phyloP scores from a whole-genome alignment of 23 tunicate species.

The Clavelina lepadiformis region DNA sequence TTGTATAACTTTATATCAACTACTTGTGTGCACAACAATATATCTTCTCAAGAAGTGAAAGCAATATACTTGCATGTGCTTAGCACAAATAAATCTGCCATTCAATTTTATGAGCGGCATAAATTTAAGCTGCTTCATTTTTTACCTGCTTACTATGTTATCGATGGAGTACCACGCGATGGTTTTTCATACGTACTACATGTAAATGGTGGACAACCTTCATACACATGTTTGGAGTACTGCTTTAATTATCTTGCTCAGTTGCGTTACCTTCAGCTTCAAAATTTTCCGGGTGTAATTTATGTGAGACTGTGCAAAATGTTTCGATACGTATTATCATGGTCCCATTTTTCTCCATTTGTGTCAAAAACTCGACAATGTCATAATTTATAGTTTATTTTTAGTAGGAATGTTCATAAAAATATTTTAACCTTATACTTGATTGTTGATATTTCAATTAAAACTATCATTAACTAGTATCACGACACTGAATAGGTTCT shows the following conservation, averaged over 20 bases:
- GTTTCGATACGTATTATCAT: slow-evolving; percentile 1
- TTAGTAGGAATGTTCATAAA: no score
- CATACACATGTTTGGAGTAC: slow-evolving; percentile 34
- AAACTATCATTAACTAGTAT: no score
- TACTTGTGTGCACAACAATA: slow-evolving; percentile 13
- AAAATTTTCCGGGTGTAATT: slow-evolving; percentile 15
- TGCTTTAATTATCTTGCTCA: slow-evolving; percentile 7
- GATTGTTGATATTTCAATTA: no score
- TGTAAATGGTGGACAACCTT: slow-evolving; percentile 76
- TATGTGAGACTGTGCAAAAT: not conserved
- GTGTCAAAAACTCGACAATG: slow-evolving; percentile 22
- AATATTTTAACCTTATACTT: no score
- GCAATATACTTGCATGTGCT: slow-evolving; percentile 84
- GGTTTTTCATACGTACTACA: slow-evolving; percentile 85
- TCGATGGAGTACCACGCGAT: slow-evolving; percentile 44
- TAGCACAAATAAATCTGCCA: slow-evolving; percentile 56
- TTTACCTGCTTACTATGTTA: slow-evolving; percentile 72
- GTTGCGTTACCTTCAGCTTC: slow-evolving; percentile 27
- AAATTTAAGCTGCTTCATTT: slow-evolving; percentile 60
- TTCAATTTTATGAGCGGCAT: slow-evolving; percentile 62
- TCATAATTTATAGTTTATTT: slow-evolving; percentile 29
- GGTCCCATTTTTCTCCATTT: slow-evolving; percentile 31
- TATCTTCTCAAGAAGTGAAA: slow-evolving; percentile 27
- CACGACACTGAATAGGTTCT: no score
- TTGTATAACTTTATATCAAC: slow-evolving; percentile 43